These are phyloP conservation scores for Drosophila subsilvestris DNA, from an alignment of 2,888 invertebrate genomes.

Conservation along the genomic window DNA sequence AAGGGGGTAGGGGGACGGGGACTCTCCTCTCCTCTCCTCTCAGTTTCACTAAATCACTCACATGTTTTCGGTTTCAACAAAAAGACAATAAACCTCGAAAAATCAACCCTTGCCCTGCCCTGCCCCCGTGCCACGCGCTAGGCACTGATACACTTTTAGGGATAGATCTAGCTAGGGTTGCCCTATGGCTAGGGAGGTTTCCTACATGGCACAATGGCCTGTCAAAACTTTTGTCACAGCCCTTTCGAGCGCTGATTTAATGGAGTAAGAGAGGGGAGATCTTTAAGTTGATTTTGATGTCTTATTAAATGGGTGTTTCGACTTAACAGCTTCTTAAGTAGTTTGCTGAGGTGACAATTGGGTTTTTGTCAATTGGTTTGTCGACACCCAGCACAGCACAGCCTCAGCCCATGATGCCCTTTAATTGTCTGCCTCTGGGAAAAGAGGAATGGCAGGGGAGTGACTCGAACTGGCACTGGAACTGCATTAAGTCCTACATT, in stretches of 20 bases:
- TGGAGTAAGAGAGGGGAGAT: constrained; percentile 1
- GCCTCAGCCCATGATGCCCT: background rate
- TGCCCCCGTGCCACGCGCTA: constrained; percentile 66
- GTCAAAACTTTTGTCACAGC: constrained; percentile 68
- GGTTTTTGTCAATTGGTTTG: constrained; percentile 15
- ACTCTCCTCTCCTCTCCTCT: constrained; percentile 38
- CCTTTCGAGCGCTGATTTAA: constrained; percentile 40
- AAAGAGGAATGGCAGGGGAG: no score
- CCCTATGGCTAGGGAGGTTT: constrained; percentile 19
- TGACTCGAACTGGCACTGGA: no score
- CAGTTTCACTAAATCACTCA: constrained; percentile 76
- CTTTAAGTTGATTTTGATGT: constrained; percentile 76
- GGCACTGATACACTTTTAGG: constrained; percentile 11
- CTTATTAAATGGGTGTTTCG: constrained; percentile 67
- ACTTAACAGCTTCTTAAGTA: constrained; percentile 74
- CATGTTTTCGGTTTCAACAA: constrained; percentile 45
- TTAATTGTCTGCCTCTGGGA: constrained; percentile 3
- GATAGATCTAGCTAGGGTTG: constrained; percentile 21
- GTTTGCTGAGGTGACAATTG: constrained; percentile 60
- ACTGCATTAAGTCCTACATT: constrained; percentile 11
- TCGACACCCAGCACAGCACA: no score
- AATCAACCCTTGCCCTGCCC: constrained; percentile 58
- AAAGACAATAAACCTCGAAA: constrained; percentile 52
- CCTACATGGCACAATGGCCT: constrained; percentile 47
- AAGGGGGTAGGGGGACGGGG: constrained; percentile 48